These are phyloP conservation scores for Papilio machaon DNA, from an alignment of 1,140 invertebrate species.

Conservation along the genomic window DNA sequence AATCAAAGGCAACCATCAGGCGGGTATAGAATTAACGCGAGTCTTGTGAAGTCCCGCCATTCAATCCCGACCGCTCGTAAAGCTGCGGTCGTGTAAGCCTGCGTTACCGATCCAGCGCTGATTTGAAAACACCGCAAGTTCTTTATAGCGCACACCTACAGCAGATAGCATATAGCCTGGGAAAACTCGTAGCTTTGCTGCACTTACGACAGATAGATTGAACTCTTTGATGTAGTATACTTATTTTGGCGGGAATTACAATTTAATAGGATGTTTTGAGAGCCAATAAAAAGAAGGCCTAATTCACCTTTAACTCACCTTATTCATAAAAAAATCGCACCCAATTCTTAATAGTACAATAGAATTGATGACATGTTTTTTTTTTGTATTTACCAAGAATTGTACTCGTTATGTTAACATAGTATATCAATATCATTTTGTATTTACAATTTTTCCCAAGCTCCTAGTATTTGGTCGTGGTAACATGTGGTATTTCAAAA, in stretches of 20 bases:
- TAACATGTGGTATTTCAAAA: background rate
- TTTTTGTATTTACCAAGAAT: too few species aligned
- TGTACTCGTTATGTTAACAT: too few species aligned
- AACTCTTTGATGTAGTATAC: slow-evolving; percentile 12
- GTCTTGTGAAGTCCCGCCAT: slow-evolving; percentile 55
- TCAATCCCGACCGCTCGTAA: slow-evolving; percentile 66
- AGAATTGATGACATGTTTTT: too few species aligned
- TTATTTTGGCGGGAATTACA: background rate
- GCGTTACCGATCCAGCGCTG: slow-evolving; percentile 54
- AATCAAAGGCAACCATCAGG: slow-evolving; percentile 36
- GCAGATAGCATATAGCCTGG: background rate
- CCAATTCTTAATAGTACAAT: too few species aligned
- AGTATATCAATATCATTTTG: too few species aligned
- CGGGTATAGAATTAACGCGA: slow-evolving; percentile 35
- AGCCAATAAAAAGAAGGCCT: background rate
- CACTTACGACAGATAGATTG: background rate
- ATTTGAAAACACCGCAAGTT: slow-evolving; percentile 68
- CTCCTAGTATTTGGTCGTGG: background rate
- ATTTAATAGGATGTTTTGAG: background rate
- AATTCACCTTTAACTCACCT: too few species aligned
- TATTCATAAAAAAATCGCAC: too few species aligned
- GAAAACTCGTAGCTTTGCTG: slow-evolving; percentile 14
- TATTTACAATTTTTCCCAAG: background rate
- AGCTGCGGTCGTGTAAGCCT: slow-evolving; percentile 53
- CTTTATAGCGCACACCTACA: slow-evolving; percentile 42